Evolutionary conservation across 1,140 invertebrate species (phyloP), one percentile per base, ranked within the genome.

Genomic region (Anastatus disparis): DNA sequence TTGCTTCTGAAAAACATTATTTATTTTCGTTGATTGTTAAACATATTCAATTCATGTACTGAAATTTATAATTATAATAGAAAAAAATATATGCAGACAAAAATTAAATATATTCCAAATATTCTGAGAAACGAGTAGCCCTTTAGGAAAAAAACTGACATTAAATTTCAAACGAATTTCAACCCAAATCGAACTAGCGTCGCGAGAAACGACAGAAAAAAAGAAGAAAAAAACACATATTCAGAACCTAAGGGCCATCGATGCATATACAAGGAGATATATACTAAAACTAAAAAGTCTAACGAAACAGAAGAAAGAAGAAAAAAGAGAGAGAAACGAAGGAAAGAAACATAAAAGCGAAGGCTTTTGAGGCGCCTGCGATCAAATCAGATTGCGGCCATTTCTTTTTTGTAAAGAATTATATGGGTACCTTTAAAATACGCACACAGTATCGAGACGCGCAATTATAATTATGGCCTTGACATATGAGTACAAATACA

Each of bases 241-340:
- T 17, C 31, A 55, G 15, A n/a, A 26, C 26, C 38, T 9, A 44
- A 56, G 63, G 52, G 63, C n/a, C 26, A 55, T 66, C 52, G 50
- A 24, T 38, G 64, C 64, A 46, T 56, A 56, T 29, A 20, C 20
- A 17, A 22, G 64, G 61, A 70, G 70, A 72, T 55, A 66, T 66
- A 61, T 40, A 67, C 71, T n/a, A n/a, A n/a, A n/a, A n/a, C n/a
- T 62, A 68, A 72, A 71, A 72, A 69, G 53, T 59, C 62, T 63
- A 71, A 70, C 46, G 71, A 70, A 73, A 69, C 22, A 56, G 15
- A 44, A 17, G 27, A 31, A n/a, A 55, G 9, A 13, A 40, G 17
- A 2, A 35, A 35, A 35, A 70, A 72, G 72, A 71, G 70, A 65
- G 58, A 20, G 35, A 31, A 22, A n/a, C 29, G 44, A 48, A 22